These are phyloP conservation scores for Cathartes aura DNA, from an alignment of 2,113 vertebrate species.

Conservation along the genomic window DNA sequence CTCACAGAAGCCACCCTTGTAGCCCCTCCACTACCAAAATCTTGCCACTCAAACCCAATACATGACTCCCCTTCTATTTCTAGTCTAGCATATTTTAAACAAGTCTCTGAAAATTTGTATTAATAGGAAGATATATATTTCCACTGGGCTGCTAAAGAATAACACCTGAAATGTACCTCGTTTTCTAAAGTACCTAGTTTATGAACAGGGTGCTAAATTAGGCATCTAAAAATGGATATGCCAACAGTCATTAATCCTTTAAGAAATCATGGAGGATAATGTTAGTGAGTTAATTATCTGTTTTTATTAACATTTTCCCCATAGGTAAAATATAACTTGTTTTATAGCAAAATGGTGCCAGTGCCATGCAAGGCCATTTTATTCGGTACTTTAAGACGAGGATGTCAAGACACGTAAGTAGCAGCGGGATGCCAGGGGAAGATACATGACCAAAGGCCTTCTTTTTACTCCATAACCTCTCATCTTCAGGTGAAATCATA, in stretches of 20 bases:
- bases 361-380: background rate
- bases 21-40: too few species aligned
- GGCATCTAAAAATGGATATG: background rate
- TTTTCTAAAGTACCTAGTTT: background rate
- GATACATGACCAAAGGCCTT: background rate
- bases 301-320: background rate
- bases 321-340: background rate
- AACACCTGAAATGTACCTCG: background rate
- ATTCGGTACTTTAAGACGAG: background rate
- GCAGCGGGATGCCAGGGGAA: background rate
- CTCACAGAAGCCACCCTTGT: too few species aligned
- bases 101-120: background rate
- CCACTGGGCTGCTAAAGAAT: background rate
- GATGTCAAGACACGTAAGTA: background rate
- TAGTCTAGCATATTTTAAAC: background rate
- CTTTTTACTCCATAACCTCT: background rate
- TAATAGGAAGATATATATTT: background rate
- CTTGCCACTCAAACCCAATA: too few species aligned
- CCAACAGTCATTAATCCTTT: background rate
- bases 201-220: background rate
- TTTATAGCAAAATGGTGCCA: background rate
- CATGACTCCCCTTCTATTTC: background rate
- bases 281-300: background rate
- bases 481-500: constrained; percentile 38
- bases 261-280: background rate